Evolutionary conservation across 2,797 vertebrate genomes (phyloP), one percentile per base, ranked within the genome.

Genomic region (Hydrocynus forskahlii): DNA sequence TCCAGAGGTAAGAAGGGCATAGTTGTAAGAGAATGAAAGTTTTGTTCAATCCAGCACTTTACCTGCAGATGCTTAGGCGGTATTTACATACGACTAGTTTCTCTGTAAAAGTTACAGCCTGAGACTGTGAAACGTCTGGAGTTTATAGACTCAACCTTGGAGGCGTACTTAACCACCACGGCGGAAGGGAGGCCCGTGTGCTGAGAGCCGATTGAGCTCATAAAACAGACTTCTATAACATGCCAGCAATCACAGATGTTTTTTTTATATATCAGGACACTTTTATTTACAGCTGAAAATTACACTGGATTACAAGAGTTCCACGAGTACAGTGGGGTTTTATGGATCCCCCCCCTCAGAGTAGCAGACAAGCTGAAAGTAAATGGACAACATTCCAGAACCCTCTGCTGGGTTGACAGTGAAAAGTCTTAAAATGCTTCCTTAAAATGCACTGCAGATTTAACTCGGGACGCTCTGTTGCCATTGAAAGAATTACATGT

Each of bases 271-370:
- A 85, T 84, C 81, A 71, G 83, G 87, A 88, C 85, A 86, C 87
- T 86, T 88, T 88, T 88, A 88, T 88, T 88, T 88, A 88, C 87
- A 88, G 71, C 84, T 80, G 85, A 84, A 86, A 86, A 88, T 85
- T 86, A 85, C 87, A 88, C 83, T 82, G 85, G 83, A 82, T 85
- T 86, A 88, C 87, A 88, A 83, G 85, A 85, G 76, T 82, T 86
- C 75, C 87, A 88, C 85, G 80, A 80, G 66, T 85, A 88, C 83
- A 81, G 74, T 75, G 70, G 83, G 80, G 83, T 76, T 80, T 66
- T 82, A 81, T 85, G 81, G 80, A 84, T 59, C 57, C 66, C 52
- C 77, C 77, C 62, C 59, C 76, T 63, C 67, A 66, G 35, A 77
- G 5, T 74, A 67, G 63, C 52, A 60, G 70, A 74, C 62, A 75